phyloP scores from a whole-genome alignment of 2,113 vertebrate genomes.

The Pygoscelis antarcticus region DNA sequence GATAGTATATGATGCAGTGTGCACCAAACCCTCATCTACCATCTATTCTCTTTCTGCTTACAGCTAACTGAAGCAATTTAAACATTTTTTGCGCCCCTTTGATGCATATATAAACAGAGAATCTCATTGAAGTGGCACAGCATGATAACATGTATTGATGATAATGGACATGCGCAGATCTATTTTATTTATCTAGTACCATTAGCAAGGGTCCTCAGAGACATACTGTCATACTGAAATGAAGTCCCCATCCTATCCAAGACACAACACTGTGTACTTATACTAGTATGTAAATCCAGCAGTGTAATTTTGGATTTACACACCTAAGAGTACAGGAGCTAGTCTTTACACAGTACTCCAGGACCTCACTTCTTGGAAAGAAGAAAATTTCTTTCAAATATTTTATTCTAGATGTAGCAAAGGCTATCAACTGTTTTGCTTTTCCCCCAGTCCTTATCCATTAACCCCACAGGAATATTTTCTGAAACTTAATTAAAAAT shows the following conservation, averaged over 20 bases:
- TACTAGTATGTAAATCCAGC: not conserved
- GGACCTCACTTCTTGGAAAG: not conserved
- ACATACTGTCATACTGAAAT: not conserved
- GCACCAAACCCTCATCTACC: not conserved
- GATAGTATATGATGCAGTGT: not conserved
- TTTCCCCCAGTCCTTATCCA: not conserved
- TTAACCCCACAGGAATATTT: not conserved
- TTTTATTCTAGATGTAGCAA: not conserved
- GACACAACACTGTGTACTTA: not conserved
- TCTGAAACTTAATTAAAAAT: not conserved
- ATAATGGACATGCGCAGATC: not conserved
- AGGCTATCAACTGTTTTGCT: not conserved
- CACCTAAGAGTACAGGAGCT: not conserved
- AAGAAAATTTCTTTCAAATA: not conserved
- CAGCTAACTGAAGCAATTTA: not conserved
- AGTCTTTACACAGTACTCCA: not conserved
- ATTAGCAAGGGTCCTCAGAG: not conserved
- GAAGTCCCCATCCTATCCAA: not conserved
- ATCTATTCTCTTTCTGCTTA: not conserved
- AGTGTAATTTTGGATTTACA: not conserved
- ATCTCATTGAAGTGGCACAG: not conserved
- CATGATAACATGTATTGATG: not conserved
- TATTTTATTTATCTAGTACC: not conserved
- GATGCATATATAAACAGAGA: not conserved
- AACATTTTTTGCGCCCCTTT: conserved; percentile 6